Evolutionary conservation across 1,140 invertebrate genomes (phyloP).

Genomic region (Hyphantria cunea): DNA sequence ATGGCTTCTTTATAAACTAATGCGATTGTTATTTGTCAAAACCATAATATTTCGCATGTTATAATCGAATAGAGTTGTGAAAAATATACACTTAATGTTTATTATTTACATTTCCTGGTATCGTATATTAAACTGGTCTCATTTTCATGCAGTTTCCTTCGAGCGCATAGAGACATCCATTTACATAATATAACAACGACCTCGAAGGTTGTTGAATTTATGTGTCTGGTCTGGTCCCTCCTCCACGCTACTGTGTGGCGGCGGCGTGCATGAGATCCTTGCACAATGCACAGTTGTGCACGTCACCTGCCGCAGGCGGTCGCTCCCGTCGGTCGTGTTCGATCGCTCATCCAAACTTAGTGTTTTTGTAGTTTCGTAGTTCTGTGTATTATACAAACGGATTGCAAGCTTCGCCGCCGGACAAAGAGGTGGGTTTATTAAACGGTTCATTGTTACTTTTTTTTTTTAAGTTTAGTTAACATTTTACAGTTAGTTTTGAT

Average conservation of each 20-base stretch:
- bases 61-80: no score
- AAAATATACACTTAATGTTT: neutral
- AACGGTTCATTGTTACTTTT: neutral
- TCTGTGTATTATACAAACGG: constrained; percentile 16
- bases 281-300: constrained; percentile 17
- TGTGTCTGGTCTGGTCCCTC: constrained; percentile 17
- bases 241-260: neutral
- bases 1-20: no score
- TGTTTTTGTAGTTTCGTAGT: constrained; percentile 11
- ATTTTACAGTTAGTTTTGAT: no score
- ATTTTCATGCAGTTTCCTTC: constrained; percentile 5
- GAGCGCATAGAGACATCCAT: constrained; percentile 7
- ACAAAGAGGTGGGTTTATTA: constrained; percentile 23
- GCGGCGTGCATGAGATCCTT: constrained; percentile 2
- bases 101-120: neutral
- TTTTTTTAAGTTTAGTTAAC: no score
- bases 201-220: constrained; percentile 27
- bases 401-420: constrained; percentile 13
- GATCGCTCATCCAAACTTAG: constrained; percentile 10
- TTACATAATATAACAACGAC: constrained; percentile 19
- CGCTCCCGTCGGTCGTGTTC: neutral
- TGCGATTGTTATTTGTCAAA: no score
- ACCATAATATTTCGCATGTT: no score
- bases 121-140: neutral
- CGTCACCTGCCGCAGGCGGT: constrained; percentile 6